These are phyloP conservation scores for Zophobas atratus DNA, from an alignment of 1,140 invertebrate species.

Conservation along the genomic window DNA sequence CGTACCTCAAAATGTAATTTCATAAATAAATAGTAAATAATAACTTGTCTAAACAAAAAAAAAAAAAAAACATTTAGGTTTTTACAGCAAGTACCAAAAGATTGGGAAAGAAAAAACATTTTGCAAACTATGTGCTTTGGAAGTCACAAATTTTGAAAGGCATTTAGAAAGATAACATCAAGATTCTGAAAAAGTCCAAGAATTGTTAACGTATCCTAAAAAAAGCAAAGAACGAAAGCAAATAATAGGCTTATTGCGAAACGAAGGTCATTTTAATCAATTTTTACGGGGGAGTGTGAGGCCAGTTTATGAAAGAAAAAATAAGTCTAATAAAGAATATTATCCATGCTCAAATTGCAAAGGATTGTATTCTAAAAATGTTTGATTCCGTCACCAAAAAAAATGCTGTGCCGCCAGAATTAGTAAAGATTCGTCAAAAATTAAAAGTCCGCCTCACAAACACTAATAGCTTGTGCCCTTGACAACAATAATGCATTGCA, in stretches of 20 bases:
- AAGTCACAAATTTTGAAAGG: conserved; percentile 55
- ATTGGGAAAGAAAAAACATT: conserved; percentile 20
- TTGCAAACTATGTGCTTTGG: conserved; percentile 49
- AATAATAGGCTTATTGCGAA: conserved; percentile 44
- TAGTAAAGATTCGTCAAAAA: background rate
- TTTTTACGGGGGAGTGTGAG: conserved; percentile 43
- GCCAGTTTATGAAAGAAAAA: conserved; percentile 44
- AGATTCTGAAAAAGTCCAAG: conserved; percentile 49
- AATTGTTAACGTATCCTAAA: conserved; percentile 54
- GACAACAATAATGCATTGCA: conserved; percentile 44
- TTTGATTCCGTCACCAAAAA: conserved; percentile 49
- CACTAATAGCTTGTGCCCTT: conserved; percentile 48
- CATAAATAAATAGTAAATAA: too few relatives aligned
- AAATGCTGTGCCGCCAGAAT: conserved; percentile 41
- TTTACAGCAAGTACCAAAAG: too few relatives aligned
- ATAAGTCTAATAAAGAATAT: conserved; percentile 39
- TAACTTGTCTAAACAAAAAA: too few relatives aligned
- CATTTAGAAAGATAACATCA: conserved; percentile 52
- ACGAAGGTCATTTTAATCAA: conserved; percentile 46
- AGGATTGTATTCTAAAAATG: conserved; percentile 51
- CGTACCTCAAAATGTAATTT: too few relatives aligned
- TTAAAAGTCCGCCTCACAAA: conserved; percentile 49
- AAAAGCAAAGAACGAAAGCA: conserved; percentile 47
- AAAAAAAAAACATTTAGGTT: too few relatives aligned
- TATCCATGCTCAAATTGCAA: conserved; percentile 53